A percentile compares a stretch with the other conserved stretches of the same genome.
phyloP scores from a whole-genome alignment of 2,113 vertebrate genomes.

The Penelope pileata region DNA sequence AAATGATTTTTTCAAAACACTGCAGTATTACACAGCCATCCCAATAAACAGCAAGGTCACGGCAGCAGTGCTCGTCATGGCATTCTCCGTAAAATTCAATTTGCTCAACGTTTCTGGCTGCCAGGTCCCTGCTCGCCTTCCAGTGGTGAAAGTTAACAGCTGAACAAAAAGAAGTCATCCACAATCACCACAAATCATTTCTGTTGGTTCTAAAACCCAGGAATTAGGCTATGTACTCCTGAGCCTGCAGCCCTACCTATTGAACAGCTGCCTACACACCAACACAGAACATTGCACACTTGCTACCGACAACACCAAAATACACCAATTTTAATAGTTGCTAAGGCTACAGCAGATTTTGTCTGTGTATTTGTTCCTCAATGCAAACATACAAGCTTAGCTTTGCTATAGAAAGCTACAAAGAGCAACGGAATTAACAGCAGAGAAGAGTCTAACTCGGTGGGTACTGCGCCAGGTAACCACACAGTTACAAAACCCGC shows the following conservation, averaged over 20 bases:
- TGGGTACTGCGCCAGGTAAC: background rate
- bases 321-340: background rate
- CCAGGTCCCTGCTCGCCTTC: background rate
- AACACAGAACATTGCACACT: background rate
- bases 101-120: background rate
- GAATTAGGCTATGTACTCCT: background rate
- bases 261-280: background rate
- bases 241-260: background rate
- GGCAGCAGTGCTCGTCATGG: constrained; percentile 5
- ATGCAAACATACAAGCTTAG: background rate
- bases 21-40: constrained; percentile 10
- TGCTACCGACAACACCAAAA: background rate
- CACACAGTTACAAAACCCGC: background rate
- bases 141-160: background rate
- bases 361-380: background rate
- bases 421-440: background rate
- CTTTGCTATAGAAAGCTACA: background rate
- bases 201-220: background rate
- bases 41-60: constrained; percentile 23
- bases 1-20: constrained; percentile 51
- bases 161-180: background rate
- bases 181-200: background rate
- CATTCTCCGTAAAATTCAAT: constrained; percentile 9
- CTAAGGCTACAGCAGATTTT: background rate
- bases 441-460: background rate